Evolutionary conservation across 30 jellyfish, hydroid and myxozoan species (phyloP).

Genomic region (Rhopilema esculentum): DNA sequence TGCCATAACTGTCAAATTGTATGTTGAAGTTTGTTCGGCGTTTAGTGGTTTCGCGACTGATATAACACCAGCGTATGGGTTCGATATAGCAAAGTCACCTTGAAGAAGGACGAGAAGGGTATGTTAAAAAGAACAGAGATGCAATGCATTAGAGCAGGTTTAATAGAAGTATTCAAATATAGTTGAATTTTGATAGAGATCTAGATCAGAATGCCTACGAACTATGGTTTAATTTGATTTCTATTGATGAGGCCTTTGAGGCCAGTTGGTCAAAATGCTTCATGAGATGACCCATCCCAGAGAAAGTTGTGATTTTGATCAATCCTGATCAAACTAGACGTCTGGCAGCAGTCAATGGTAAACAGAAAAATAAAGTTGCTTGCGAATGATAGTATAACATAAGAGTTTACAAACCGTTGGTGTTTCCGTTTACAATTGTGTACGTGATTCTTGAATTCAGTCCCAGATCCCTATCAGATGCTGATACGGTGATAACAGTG

Average conservation of each 20-base stretch:
- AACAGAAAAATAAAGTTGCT: no score
- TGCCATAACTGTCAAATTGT: conserved; percentile 77
- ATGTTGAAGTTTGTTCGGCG: conserved; percentile 46
- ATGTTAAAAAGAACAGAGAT: not conserved
- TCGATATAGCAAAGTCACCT: conserved; percentile 66
- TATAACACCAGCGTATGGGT: conserved; percentile 47
- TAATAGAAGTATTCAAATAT: no score
- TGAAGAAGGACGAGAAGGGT: not conserved
- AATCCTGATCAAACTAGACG: no score
- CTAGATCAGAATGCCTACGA: no score
- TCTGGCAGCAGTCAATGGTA: no score
- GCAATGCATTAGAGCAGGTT: no score
- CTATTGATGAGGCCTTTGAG: no score
- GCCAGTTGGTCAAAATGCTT: no score
- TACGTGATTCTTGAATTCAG: conserved; percentile 52
- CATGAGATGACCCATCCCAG: no score
- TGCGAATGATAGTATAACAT: not conserved
- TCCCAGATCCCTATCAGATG: conserved; percentile 70
- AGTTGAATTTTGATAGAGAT: no score
- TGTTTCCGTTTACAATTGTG: conserved; percentile 60
- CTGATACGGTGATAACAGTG: conserved; percentile 42
- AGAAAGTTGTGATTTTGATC: no score
- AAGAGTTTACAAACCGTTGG: conserved; percentile 16
- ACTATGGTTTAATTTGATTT: no score
- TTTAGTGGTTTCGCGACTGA: conserved; percentile 64